Percentiles rank a stretch among this genome's conserved stretches.
These are phyloP conservation scores for Melanotaenia trifasciata DNA, from an alignment of 2,797 vertebrate genomes.

Conservation along the genomic window DNA sequence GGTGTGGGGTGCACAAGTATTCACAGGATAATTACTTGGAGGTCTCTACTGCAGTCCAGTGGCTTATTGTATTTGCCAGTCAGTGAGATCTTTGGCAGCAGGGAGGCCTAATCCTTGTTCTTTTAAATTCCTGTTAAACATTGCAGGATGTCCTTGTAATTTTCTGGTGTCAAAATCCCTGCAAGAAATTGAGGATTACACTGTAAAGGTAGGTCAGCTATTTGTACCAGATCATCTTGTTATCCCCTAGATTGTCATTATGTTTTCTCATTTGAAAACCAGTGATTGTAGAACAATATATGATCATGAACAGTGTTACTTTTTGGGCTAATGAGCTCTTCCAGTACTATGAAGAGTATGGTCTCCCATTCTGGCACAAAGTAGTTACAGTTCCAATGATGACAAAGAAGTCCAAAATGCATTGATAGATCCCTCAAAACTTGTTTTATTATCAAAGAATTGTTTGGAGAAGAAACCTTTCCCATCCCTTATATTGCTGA, in stretches of 20 bases:
- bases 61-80: constrained; percentile 42
- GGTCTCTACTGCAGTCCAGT: constrained; percentile 50
- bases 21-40: constrained; percentile 59
- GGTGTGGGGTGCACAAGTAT: constrained; percentile 35
- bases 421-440: background rate
- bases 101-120: constrained; percentile 30
- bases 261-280: constrained; percentile 1
- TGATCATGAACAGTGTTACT: background rate
- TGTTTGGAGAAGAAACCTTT: background rate
- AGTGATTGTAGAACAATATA: background rate
- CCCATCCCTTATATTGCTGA: constrained; percentile 5
- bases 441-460: background rate
- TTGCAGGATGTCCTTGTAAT: constrained; percentile 22
- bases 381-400: background rate
- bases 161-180: constrained; percentile 29
- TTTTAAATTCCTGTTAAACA: constrained; percentile 41
- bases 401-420: background rate
- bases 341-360: background rate
- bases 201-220: background rate
- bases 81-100: constrained; percentile 33
- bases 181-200: constrained; percentile 26
- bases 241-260: background rate
- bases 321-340: background rate
- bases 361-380: constrained; percentile 1
- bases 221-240: too few relatives aligned